Conservation (phyloP, 2,888 invertebrate genomes). For the Seladonia tumulorum region DNA sequence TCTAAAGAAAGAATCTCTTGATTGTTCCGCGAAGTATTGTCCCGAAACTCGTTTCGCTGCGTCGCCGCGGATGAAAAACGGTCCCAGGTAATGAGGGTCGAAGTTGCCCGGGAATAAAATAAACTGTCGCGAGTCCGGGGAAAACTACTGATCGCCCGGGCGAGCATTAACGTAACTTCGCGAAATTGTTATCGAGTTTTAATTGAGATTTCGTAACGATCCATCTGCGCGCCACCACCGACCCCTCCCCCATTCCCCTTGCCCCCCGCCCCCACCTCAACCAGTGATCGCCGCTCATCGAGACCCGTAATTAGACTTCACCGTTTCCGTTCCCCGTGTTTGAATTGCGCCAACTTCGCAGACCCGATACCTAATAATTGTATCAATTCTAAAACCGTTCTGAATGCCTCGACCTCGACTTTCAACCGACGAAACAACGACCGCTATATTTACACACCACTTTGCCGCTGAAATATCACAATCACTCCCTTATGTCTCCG, state of each 20-base stretch:
- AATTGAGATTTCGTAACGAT: conserved; percentile 56
- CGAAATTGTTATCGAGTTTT: conserved; percentile 61
- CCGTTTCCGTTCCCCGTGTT: conserved; percentile 5
- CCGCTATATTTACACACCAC: not conserved
- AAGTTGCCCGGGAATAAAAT: conserved; percentile 60
- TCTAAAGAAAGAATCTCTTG: conserved; percentile 61
- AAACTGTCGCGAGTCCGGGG: conserved; percentile 53
- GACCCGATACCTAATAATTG: conserved; percentile 1
- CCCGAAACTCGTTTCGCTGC: conserved; percentile 63
- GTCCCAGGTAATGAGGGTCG: conserved; percentile 60
- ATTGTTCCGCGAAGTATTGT: conserved; percentile 66
- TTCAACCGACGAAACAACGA: not conserved
- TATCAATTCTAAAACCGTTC: not conserved
- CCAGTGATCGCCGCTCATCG: conserved; percentile 26
- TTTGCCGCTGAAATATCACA: not conserved
- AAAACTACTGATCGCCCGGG: conserved; percentile 48
- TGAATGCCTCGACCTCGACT: conserved; percentile 9
- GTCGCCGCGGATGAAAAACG: conserved; percentile 64
- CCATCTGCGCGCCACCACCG: not conserved
- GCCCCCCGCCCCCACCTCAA: not conserved
- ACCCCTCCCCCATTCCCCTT: too few relatives aligned
- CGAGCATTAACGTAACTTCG: conserved; percentile 55
- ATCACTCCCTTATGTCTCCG: not conserved
- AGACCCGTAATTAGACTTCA: conserved; percentile 44
- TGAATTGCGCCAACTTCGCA: conserved; percentile 17